These are phyloP conservation scores for Nemoura dubitans DNA, from an alignment of 2,888 invertebrate genomes.

Conservation along the genomic window DNA sequence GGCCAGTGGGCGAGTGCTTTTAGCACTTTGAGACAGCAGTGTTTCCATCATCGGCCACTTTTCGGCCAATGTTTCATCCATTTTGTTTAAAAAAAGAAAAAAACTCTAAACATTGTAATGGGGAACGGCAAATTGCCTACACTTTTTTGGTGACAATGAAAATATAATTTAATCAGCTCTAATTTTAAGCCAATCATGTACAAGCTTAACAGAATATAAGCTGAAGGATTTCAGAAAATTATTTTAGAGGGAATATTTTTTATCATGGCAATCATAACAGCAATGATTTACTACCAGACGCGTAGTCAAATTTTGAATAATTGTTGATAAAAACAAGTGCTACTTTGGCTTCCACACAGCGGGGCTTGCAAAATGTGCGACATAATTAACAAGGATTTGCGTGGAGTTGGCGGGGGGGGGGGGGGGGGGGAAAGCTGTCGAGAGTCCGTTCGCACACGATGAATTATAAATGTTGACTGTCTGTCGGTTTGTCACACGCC, in stretches of 20 bases:
- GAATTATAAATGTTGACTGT: constrained; percentile 7
- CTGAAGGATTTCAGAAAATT: neutral
- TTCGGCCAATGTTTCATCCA: too few species aligned
- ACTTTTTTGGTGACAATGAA: too few species aligned
- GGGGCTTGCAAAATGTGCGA: neutral
- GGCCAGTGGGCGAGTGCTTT: neutral
- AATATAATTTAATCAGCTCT: neutral
- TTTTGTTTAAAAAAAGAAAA: too few species aligned
- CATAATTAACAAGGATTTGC: neutral
- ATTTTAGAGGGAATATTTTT: neutral
- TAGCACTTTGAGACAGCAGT: neutral
- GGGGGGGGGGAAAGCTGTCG: neutral
- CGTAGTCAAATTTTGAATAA: neutral
- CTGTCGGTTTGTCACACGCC: neutral
- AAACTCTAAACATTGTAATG: too few species aligned
- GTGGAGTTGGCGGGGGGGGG: neutral
- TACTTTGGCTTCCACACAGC: neutral
- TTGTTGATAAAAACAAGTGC: neutral
- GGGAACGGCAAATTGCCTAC: too few species aligned
- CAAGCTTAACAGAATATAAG: neutral
- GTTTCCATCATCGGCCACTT: neutral
- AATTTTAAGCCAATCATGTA: neutral
- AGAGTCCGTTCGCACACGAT: neutral
- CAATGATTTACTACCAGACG: neutral
- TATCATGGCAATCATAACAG: neutral